These are phyloP conservation scores for Melinaea menophilus DNA, from an alignment of 2,888 invertebrate species.

Conservation along the genomic window DNA sequence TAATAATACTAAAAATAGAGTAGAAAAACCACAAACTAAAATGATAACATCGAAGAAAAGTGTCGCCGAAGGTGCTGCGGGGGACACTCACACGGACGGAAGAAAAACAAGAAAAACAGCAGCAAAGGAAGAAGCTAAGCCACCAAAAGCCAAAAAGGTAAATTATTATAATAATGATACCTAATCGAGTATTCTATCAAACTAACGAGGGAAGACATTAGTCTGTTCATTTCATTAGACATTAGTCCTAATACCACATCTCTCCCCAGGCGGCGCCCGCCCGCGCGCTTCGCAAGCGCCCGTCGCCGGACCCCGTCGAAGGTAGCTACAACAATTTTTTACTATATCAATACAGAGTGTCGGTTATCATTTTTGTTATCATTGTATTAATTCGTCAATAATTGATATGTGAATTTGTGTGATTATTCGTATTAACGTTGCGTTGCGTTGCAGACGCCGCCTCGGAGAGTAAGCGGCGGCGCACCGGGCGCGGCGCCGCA, in stretches of 20 bases:
- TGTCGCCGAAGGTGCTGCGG: not conserved
- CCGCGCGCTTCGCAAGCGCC: conserved; percentile 12
- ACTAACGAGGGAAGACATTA: too few relatives aligned
- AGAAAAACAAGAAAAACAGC: conserved; percentile 12
- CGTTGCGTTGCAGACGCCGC: too few relatives aligned
- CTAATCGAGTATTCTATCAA: too few relatives aligned
- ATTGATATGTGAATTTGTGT: too few relatives aligned
- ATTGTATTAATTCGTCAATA: too few relatives aligned
- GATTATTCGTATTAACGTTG: too few relatives aligned
- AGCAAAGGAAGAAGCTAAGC: conserved; percentile 3
- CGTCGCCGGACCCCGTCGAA: conserved; percentile 1
- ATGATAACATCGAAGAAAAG: not conserved
- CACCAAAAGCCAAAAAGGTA: conserved; percentile 13
- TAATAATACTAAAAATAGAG: not conserved
- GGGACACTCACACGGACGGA: conserved; percentile 6
- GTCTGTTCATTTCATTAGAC: too few relatives aligned
- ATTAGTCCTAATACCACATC: too few relatives aligned
- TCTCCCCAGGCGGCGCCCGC: not conserved
- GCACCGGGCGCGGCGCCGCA: too few relatives aligned
- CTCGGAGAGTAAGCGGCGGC: too few relatives aligned
- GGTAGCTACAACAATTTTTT: conserved; percentile 11
- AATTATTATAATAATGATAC: not conserved
- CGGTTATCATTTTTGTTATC: too few relatives aligned
- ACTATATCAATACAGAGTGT: too few relatives aligned
- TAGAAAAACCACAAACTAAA: conserved; percentile 4